A percentile compares a stretch with the other conserved stretches of the same genome.
phyloP scores from a whole-genome alignment of 2,888 invertebrate genomes.

The Heteromyza rotundicornis region DNA sequence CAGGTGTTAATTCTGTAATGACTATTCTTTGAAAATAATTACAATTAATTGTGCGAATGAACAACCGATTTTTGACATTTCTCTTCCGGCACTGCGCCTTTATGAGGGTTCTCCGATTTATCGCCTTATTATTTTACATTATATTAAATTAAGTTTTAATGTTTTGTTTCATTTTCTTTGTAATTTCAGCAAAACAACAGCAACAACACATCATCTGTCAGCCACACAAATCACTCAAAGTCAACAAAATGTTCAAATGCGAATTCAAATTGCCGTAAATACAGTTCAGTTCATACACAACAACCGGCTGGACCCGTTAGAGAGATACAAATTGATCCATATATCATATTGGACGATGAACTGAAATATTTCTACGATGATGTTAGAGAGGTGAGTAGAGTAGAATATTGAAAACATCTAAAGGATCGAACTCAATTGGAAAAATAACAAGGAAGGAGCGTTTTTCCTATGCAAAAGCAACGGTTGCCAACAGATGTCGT shows the following conservation, averaged over 20 bases:
- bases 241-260: conserved; percentile 34
- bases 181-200: conserved; percentile 37
- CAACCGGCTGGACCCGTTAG: conserved; percentile 79
- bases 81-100: too few relatives aligned
- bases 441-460: too few relatives aligned
- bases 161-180: background rate
- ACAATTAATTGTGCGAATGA: too few relatives aligned
- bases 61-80: too few relatives aligned
- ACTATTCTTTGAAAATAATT: too few relatives aligned
- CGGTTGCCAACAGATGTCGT: too few relatives aligned
- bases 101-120: too few relatives aligned
- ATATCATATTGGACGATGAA: conserved; percentile 84
- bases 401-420: too few relatives aligned
- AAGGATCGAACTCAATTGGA: too few relatives aligned
- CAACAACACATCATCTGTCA: too few relatives aligned
- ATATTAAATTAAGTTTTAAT: background rate
- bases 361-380: conserved; percentile 85
- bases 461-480: too few relatives aligned
- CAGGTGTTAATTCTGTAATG: too few relatives aligned
- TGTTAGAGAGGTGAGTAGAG: conserved; percentile 83
- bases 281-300: conserved; percentile 78
- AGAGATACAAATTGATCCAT: conserved; percentile 85
- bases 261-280: conserved; percentile 62
- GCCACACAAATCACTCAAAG: conserved; percentile 28
- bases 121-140: conserved; percentile 38